Base-by-base conservation (phyloP, 2,888 invertebrate genomes). In the Ptychoptera albimana region DNA sequence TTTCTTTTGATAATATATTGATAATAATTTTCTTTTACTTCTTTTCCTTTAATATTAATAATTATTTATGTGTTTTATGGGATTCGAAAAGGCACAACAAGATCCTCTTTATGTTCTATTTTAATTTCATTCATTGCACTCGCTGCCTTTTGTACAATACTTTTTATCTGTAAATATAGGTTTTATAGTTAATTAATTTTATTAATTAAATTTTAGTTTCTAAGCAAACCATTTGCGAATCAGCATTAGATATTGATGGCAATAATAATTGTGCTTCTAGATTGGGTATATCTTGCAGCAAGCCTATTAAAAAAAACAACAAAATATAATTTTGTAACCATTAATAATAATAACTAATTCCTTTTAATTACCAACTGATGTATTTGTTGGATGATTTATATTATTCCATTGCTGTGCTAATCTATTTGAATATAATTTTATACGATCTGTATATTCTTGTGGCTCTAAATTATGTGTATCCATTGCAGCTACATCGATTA, bases 401-500 rank as follows among this genome's bases (percentile, higher is more conserved):
- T 57, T 63, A 47, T 62, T 63, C 60, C 70, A 68, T 45, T 70
- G 67, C 53, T 72, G 70, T 50, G 71, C 70, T 32, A 73, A 60
- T 40, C 69, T 67, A 48, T 70, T 64, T 37, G 72, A 73, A 66
- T 85, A 87, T 53, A 77, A 69, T 52, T 79, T 77, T 52, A 82
- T 79, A 50, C 86, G 72, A 57, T 92, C 91, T 55, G 80, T 74
- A 63, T 85, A 89, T 61, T 89, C 92, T 57, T 86, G 83, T 53
- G 87, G 85, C 55, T 92, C 91, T 46, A 92, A 69, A 54, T 82
- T 82, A 61, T 88, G 88, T 9, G 86, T 81, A 50, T 89, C 91
- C 52, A 89, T 71, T 2, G 91, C 87, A 42, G 87, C 84, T n/a
- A 92, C 89, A 69, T 92, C 92, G 56, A 92, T 92, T 47, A 92